Conservation (phyloP, 2,797 vertebrate genomes). For the Xiphophorus birchmanni region DNA sequence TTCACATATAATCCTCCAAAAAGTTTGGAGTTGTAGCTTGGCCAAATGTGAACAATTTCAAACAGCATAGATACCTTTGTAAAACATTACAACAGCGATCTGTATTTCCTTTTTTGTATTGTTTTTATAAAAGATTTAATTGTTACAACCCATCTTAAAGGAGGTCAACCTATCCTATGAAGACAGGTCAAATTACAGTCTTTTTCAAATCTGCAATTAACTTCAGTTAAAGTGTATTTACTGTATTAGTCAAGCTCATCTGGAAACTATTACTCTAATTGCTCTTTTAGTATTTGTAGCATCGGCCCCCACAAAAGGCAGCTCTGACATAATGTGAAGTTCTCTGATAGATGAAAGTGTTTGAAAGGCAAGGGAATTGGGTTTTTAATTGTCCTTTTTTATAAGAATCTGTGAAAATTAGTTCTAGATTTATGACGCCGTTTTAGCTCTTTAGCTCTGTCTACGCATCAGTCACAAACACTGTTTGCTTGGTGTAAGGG, state of each 20-base stretch:
- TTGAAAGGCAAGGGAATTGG: slow-evolving; percentile 50
- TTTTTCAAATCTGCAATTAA: slow-evolving; percentile 56
- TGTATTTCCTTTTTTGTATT: not conserved
- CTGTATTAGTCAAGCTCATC: slow-evolving; percentile 71
- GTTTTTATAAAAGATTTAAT: not conserved
- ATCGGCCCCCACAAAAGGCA: slow-evolving; percentile 65
- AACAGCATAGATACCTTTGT: too few relatives aligned
- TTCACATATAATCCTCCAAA: too few relatives aligned
- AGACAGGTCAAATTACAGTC: slow-evolving; percentile 31
- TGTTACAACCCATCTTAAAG: slow-evolving; percentile 13
- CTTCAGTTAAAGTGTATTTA: slow-evolving; percentile 77
- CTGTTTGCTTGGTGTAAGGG: slow-evolving; percentile 49
- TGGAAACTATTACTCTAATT: slow-evolving; percentile 76
- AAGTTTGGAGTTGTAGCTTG: too few relatives aligned
- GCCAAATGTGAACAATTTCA: too few relatives aligned
- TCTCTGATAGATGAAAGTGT: slow-evolving; percentile 68
- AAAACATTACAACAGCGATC: too few relatives aligned
- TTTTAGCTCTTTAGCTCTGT: slow-evolving; percentile 37
- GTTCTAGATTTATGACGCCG: slow-evolving; percentile 66
- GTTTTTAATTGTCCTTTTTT: slow-evolving; percentile 65
- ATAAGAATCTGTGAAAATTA: slow-evolving; percentile 59
- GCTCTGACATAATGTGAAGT: slow-evolving; percentile 63
- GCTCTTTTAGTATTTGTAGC: slow-evolving; percentile 70
- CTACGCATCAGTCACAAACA: slow-evolving; percentile 34
- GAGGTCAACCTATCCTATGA: slow-evolving; percentile 5